phyloP scores from a whole-genome alignment of 2,888 invertebrate species.

The Lasioglossum malachurum region DNA sequence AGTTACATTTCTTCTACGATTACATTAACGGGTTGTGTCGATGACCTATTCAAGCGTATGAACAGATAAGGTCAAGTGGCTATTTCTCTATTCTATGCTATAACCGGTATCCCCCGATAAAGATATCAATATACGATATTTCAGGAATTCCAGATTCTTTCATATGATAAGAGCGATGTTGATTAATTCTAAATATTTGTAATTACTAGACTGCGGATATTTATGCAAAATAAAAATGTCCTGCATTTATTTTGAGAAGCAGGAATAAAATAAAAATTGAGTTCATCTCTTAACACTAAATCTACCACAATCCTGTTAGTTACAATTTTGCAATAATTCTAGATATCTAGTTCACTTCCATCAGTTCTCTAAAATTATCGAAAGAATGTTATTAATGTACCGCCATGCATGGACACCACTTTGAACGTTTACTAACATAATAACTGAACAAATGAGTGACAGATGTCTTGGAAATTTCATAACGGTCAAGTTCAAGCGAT shows the following conservation, averaged over 20 bases:
- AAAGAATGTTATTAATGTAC: not conserved
- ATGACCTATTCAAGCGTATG: slow-evolving; percentile 41
- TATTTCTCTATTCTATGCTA: slow-evolving; percentile 2
- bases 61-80: slow-evolving; percentile 51
- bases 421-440: not conserved
- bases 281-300: too few species aligned
- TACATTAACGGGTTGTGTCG: slow-evolving; percentile 32
- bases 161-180: not conserved
- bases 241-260: too few species aligned
- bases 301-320: too few species aligned
- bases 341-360: too few species aligned
- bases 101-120: slow-evolving; percentile 21
- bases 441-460: not conserved
- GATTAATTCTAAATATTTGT: too few species aligned
- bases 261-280: too few species aligned
- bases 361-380: not conserved
- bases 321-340: too few species aligned
- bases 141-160: not conserved
- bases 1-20: slow-evolving; percentile 1
- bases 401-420: not conserved
- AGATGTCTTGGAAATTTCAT: not conserved
- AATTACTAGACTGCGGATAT: too few species aligned
- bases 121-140: slow-evolving; percentile 3
- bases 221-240: too few species aligned
- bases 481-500: not conserved